A percentile compares a stretch with the other conserved stretches of the same genome.
Evolutionary conservation across 2,888 invertebrate species (phyloP).

Genomic region (Epinotia ramella): DNA sequence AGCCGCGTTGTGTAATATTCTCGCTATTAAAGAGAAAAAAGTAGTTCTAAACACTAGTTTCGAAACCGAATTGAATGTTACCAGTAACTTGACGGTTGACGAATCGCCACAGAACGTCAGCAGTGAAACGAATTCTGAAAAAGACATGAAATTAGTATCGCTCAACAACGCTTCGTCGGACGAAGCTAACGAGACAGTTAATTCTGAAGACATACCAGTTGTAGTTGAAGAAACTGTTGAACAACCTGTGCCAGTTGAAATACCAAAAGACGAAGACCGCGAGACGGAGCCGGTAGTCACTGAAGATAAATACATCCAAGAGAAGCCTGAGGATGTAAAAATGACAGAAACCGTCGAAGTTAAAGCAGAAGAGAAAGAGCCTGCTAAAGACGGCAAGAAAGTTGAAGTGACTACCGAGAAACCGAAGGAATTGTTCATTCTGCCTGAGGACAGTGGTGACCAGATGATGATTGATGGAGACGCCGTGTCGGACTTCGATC

Average conservation of each 20-base stretch:
- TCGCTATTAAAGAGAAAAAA: constrained; percentile 88
- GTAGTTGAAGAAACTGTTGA: constrained; percentile 61
- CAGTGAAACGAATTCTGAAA: constrained; percentile 70
- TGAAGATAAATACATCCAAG: constrained; percentile 63
- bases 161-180: constrained; percentile 67
- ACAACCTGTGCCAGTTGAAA: constrained; percentile 60
- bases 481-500: constrained; percentile 83
- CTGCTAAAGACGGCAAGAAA: constrained; percentile 66
- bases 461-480: constrained; percentile 78
- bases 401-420: constrained; percentile 63
- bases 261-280: constrained; percentile 66
- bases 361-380: constrained; percentile 64
- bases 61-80: constrained; percentile 80
- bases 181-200: constrained; percentile 67
- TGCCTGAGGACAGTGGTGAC: constrained; percentile 67
- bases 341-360: constrained; percentile 57
- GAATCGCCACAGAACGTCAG: constrained; percentile 66
- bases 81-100: constrained; percentile 76
- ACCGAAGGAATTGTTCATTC: constrained; percentile 60
- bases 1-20: constrained; percentile 91
- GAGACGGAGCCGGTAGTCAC: constrained; percentile 57
- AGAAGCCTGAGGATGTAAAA: constrained; percentile 57
- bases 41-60: constrained; percentile 87
- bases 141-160: constrained; percentile 69
- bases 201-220: constrained; percentile 63